Evolutionary conservation across 2,888 invertebrate species (phyloP).

Genomic region (Troilus luridus): DNA sequence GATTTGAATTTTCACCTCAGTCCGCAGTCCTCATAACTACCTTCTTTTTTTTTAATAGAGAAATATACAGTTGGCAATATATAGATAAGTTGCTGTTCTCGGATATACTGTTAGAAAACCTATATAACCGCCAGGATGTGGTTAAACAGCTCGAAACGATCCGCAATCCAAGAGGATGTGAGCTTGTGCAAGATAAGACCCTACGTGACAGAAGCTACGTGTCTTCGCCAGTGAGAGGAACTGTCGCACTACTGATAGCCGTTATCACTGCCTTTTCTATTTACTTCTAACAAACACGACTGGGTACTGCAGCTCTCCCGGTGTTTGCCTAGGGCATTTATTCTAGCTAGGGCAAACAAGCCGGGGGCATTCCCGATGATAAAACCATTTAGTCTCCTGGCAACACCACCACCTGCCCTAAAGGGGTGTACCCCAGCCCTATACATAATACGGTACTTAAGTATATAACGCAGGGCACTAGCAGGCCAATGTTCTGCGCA

Average conservation of each 20-base stretch:
- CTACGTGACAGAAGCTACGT: constrained; percentile 38
- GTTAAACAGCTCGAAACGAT: background rate
- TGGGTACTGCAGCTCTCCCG: background rate
- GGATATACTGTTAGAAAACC: background rate
- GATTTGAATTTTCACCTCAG: too few relatives aligned
- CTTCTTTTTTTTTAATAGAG: too few relatives aligned
- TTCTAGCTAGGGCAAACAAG: background rate
- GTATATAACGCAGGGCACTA: too few relatives aligned
- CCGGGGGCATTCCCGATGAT: constrained; percentile 16
- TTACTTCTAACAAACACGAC: background rate
- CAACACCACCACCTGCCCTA: constrained; percentile 3
- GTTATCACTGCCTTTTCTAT: background rate
- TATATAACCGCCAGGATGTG: background rate
- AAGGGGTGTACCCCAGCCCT: background rate
- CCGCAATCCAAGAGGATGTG: background rate
- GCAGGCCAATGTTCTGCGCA: too few relatives aligned
- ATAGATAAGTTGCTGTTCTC: too few relatives aligned
- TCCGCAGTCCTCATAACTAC: too few relatives aligned
- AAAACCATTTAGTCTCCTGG: constrained; percentile 24
- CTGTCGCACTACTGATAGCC: constrained; percentile 23
- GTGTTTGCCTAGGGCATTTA: constrained; percentile 6
- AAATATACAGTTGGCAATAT: too few relatives aligned
- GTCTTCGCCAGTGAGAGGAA: background rate
- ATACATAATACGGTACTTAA: too few relatives aligned
- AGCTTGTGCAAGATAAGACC: constrained; percentile 22